Evolutionary conservation across 2,888 invertebrate genomes (phyloP).

Genomic region (Serrognathus titanus): DNA sequence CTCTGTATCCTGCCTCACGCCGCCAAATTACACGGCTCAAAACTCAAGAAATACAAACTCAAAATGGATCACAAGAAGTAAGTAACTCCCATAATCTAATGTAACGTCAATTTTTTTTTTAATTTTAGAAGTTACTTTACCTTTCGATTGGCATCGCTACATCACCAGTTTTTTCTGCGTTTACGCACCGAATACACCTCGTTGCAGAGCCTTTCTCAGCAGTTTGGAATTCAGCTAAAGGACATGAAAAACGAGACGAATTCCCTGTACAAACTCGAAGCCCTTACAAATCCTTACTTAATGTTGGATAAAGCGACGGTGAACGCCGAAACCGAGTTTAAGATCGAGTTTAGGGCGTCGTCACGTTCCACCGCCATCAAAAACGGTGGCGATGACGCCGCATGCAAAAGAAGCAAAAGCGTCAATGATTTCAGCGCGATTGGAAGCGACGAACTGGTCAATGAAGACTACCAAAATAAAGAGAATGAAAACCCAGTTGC

Average conservation of each 20-base stretch:
- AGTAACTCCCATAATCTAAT: slow-evolving; percentile 31
- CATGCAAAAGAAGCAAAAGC: slow-evolving; percentile 49
- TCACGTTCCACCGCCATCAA: slow-evolving; percentile 25
- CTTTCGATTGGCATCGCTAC: slow-evolving; percentile 73
- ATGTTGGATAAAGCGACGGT: slow-evolving; percentile 33
- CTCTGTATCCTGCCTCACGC: slow-evolving; percentile 56
- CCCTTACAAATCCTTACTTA: slow-evolving; percentile 37
- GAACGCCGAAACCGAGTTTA: slow-evolving; percentile 44
- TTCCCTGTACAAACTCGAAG: slow-evolving; percentile 45
- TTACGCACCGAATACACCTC: slow-evolving; percentile 70
- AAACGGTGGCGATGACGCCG: slow-evolving; percentile 18
- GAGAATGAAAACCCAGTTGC: slow-evolving; percentile 63
- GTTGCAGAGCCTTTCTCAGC: slow-evolving; percentile 60
- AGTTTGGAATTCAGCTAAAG: slow-evolving; percentile 56
- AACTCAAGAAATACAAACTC: slow-evolving; percentile 65
- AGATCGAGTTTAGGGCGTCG: slow-evolving; percentile 43
- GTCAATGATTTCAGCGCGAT: slow-evolving; percentile 51
- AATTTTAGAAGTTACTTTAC: slow-evolving; percentile 66
- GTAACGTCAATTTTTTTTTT: slow-evolving; percentile 17
- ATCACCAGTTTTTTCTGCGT: slow-evolving; percentile 73
- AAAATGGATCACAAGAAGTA: slow-evolving; percentile 72
- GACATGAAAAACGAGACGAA: slow-evolving; percentile 49
- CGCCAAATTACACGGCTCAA: slow-evolving; percentile 53
- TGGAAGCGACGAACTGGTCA: slow-evolving; percentile 36
- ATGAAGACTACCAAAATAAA: slow-evolving; percentile 62